A percentile compares a stretch with the other conserved stretches of the same genome.
Evolutionary conservation across 2,797 vertebrate species (phyloP).

Genomic region (Gallinago nigripennis): DNA sequence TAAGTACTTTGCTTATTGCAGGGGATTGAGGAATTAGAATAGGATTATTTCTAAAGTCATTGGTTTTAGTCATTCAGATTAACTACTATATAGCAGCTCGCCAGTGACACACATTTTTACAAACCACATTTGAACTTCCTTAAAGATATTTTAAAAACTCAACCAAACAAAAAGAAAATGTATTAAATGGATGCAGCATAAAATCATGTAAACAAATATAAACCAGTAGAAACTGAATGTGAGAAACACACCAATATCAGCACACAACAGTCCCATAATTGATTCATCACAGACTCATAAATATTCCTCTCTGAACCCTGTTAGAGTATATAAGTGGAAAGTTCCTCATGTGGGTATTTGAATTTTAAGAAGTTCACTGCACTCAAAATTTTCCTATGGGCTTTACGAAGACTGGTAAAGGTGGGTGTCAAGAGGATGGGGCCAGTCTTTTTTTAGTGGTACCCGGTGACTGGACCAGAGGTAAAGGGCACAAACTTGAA

Average conservation of each 20-base stretch:
- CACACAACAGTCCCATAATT: accelerated
- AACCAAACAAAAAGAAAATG: neutral
- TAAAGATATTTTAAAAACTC: neutral
- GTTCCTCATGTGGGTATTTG: neutral
- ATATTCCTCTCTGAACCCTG: neutral
- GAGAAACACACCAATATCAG: neutral
- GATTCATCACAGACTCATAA: neutral
- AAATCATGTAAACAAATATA: neutral
- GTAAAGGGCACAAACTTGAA: no score
- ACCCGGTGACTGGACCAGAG: no score
- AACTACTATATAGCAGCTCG: neutral
- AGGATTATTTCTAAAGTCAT: neutral
- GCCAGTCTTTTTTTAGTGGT: no score
- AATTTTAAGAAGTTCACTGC: neutral
- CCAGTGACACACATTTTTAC: neutral
- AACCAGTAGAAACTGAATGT: neutral
- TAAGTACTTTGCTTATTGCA: neutral
- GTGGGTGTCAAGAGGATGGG: no score
- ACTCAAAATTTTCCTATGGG: neutral
- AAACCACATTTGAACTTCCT: neutral
- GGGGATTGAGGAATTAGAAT: neutral
- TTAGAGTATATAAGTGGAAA: neutral
- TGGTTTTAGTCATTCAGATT: neutral
- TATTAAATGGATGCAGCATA: neutral
- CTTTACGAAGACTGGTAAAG: neutral